Evolutionary conservation across 2,113 vertebrate species (phyloP).

Genomic region (Dinomys branickii): DNA sequence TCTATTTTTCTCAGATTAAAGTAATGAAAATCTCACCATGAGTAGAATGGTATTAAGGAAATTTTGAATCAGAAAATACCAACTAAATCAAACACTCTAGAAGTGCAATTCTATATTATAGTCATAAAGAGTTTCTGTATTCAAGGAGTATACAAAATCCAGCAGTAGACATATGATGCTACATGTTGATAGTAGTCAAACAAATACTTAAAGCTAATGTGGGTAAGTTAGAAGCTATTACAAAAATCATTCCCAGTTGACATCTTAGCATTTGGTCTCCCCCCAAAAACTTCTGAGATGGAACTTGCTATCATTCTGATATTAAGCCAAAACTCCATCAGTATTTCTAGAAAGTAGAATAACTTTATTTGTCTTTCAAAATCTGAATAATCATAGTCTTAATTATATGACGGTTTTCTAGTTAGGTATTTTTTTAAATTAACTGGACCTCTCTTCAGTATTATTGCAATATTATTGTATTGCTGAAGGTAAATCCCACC

Average conservation of each 20-base stretch:
- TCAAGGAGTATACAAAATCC: background rate
- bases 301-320: background rate
- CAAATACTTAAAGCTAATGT: background rate
- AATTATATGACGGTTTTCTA: conserved; percentile 24
- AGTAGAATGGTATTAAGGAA: background rate
- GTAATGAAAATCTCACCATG: background rate
- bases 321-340: background rate
- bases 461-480: conserved; percentile 72
- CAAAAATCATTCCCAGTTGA: background rate
- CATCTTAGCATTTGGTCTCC: background rate
- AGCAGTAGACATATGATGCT: background rate
- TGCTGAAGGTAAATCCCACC: conserved; percentile 10
- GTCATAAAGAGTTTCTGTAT: background rate
- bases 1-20: background rate
- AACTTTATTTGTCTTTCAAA: conserved; percentile 3
- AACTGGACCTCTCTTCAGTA: conserved; percentile 72
- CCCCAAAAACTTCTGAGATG: background rate
- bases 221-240: background rate
- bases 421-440: conserved; percentile 14
- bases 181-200: background rate
- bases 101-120: background rate
- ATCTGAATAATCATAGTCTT: background rate
- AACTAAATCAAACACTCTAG: background rate
- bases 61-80: background rate
- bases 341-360: background rate